Percentiles rank a stretch among this genome's conserved stretches.
Evolutionary conservation across 2,797 vertebrate genomes (phyloP).

Genomic region (Leptatherina wallacei): DNA sequence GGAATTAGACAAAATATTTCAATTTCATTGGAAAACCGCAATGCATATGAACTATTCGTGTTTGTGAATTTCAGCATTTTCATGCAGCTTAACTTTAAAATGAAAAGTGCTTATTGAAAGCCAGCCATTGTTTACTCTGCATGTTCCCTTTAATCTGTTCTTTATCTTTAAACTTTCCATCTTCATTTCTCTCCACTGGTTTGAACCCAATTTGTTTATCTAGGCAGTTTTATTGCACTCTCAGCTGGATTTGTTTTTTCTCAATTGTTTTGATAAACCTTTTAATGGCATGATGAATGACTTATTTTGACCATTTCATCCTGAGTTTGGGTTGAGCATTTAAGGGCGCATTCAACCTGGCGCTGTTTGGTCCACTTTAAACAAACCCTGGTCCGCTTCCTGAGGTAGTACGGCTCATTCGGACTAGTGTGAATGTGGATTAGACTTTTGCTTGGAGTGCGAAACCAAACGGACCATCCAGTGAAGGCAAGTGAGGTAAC

Average conservation of each 20-base stretch:
- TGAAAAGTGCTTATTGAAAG: neutral
- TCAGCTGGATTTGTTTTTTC: neutral
- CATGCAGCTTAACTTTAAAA: too few relatives aligned
- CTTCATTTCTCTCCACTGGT: neutral
- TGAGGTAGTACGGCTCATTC: too few relatives aligned
- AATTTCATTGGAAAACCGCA: too few relatives aligned
- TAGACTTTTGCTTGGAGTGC: too few relatives aligned
- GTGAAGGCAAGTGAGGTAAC: too few relatives aligned
- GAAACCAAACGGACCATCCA: too few relatives aligned
- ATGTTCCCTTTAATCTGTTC: neutral
- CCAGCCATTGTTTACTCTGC: neutral
- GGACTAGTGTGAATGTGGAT: too few relatives aligned
- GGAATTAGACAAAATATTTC: too few relatives aligned
- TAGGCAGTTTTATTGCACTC: neutral
- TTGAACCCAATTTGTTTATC: neutral
- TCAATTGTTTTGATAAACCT: neutral
- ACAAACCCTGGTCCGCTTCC: too few relatives aligned
- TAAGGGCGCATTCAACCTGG: neutral
- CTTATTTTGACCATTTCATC: neutral
- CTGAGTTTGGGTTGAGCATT: neutral
- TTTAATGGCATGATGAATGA: neutral
- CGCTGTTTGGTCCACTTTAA: too few relatives aligned
- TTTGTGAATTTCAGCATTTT: too few relatives aligned
- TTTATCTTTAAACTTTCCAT: neutral
- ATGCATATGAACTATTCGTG: too few relatives aligned